Evolutionary conservation across 2,888 invertebrate species (phyloP).

Genomic region (Lasius platythorax): DNA sequence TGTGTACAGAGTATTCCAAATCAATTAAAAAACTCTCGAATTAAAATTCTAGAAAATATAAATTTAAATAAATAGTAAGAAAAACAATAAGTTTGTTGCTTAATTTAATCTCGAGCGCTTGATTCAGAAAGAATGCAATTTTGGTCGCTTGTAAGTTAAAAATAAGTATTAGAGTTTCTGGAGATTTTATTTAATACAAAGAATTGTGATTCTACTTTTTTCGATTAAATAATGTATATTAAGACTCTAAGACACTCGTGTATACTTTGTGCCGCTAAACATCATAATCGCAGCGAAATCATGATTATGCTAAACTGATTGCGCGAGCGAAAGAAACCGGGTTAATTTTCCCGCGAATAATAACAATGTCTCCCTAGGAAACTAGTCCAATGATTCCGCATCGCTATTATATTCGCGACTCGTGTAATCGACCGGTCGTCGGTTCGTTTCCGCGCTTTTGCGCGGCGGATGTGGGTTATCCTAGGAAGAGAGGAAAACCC

Average conservation of each 20-base stretch:
- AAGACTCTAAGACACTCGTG: not conserved
- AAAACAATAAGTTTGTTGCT: not conserved
- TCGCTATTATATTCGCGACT: constrained; percentile 58
- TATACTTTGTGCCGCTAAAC: not conserved
- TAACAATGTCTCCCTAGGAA: constrained; percentile 70
- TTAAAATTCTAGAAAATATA: not conserved
- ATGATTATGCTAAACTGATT: constrained; percentile 43
- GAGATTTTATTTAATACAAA: not conserved
- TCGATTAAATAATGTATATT: not conserved
- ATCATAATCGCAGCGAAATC: not conserved
- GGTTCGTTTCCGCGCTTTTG: constrained; percentile 24
- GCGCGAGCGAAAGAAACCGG: constrained; percentile 58
- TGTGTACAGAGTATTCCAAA: not conserved
- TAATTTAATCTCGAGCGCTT: not conserved
- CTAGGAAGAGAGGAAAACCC: constrained; percentile 53
- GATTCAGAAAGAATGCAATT: not conserved
- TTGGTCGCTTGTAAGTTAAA: not conserved
- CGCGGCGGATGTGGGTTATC: constrained; percentile 53
- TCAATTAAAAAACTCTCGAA: not conserved
- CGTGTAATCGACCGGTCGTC: constrained; percentile 25
- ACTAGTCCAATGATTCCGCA: constrained; percentile 62
- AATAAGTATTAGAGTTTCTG: not conserved
- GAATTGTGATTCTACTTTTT: not conserved
- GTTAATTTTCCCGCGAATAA: constrained; percentile 66
- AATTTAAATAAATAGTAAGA: not conserved